phyloP scores from a whole-genome alignment of 2,888 invertebrate species.

The Leucozona laternaria region DNA sequence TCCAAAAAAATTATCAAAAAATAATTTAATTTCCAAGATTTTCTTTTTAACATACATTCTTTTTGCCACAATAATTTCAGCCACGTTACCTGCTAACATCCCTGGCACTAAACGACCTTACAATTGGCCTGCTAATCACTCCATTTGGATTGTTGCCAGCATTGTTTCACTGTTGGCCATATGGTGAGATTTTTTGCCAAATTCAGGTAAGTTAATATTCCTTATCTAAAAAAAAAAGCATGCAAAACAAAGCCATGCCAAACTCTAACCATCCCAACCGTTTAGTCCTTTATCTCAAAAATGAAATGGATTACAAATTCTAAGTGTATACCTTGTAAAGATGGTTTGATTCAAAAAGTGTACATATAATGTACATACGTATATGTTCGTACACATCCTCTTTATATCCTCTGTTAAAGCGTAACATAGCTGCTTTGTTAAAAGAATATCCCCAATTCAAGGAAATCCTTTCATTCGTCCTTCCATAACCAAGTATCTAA shows the following conservation, averaged over 20 bases:
- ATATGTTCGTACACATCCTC: background rate
- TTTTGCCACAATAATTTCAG: conserved; percentile 84
- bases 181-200: conserved; percentile 95
- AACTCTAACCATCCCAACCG: conserved; percentile 18
- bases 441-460: conserved; percentile 45
- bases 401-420: background rate
- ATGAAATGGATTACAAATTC: conserved; percentile 43
- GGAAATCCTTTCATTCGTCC: conserved; percentile 45
- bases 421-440: conserved; percentile 20
- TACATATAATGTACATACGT: too few relatives aligned
- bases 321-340: background rate
- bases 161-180: conserved; percentile 95
- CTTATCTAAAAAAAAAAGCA: conserved; percentile 38
- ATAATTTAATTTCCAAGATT: background rate
- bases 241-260: conserved; percentile 30
- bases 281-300: conserved; percentile 41
- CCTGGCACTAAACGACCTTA: conserved; percentile 93
- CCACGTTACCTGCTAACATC: conserved; percentile 94
- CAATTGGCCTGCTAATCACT: conserved; percentile 93
- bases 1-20: background rate
- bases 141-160: conserved; percentile 94
- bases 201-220: conserved; percentile 88
- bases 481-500: background rate
- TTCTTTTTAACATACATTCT: background rate
- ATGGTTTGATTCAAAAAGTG: background rate